A percentile compares a stretch with the other conserved stretches of the same genome.
Conservation (phyloP, 2,113 vertebrate genomes). For the Phycodurus eques region DNA sequence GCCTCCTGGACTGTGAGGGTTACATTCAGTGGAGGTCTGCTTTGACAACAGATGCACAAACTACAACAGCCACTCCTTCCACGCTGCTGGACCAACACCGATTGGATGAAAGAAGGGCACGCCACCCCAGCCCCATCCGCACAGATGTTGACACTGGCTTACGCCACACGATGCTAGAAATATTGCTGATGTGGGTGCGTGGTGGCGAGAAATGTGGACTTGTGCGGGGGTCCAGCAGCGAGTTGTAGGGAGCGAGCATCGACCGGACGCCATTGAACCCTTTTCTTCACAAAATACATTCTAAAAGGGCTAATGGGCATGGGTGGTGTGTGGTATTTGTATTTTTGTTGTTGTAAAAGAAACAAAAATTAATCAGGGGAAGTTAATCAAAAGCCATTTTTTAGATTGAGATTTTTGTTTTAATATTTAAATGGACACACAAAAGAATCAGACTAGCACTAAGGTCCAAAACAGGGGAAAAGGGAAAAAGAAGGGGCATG, state of each 20-base stretch:
- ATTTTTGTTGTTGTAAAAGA: conserved; percentile 35
- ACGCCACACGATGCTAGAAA: background rate
- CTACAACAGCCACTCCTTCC: conserved; percentile 17
- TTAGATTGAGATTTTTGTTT: conserved; percentile 59
- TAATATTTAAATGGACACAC: conserved; percentile 55
- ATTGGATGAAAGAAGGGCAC: background rate
- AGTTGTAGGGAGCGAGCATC: conserved; percentile 11
- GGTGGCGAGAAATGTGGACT: background rate
- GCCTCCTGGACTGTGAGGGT: conserved; percentile 65
- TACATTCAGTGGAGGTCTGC: conserved; percentile 74
- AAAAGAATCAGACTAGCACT: conserved; percentile 59
- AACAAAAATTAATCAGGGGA: conserved; percentile 35
- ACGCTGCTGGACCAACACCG: conserved; percentile 18
- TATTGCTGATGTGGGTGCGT: conserved; percentile 19
- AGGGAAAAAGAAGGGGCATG: conserved; percentile 39
- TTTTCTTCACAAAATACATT: conserved; percentile 75
- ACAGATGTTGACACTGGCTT: conserved; percentile 1
- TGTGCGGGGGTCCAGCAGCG: conserved; percentile 22
- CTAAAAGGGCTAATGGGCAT: conserved; percentile 63
- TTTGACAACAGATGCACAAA: conserved; percentile 58
- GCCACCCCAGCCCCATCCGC: no score
- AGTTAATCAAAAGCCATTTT: conserved; percentile 50
- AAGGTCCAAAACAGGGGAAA: conserved; percentile 22
- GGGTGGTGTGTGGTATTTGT: conserved; percentile 55
- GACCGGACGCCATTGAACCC: conserved; percentile 50